These are phyloP conservation scores for Drosophila kuntzei DNA, from an alignment of 2,888 invertebrate species.

Conservation along the genomic window DNA sequence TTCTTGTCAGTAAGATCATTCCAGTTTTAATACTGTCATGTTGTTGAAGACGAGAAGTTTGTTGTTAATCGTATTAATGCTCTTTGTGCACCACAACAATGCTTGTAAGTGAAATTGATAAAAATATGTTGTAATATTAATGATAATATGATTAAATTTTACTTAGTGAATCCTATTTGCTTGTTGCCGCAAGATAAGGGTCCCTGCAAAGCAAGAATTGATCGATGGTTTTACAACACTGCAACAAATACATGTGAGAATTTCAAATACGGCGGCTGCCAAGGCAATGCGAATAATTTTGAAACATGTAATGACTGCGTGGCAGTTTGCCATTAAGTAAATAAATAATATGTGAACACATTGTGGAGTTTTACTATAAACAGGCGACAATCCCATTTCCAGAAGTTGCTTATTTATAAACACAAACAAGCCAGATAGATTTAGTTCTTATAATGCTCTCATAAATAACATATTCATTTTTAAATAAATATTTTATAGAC, in stretches of 20 bases:
- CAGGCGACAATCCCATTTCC: too few species aligned
- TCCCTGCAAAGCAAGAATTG: slow-evolving; percentile 14
- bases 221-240: slow-evolving; percentile 30
- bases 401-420: too few species aligned
- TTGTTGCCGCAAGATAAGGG: not conserved
- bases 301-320: slow-evolving; percentile 11
- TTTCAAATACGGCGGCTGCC: slow-evolving; percentile 34
- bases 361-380: too few species aligned
- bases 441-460: not conserved
- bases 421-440: not conserved
- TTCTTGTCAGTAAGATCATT: not conserved
- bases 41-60: not conserved
- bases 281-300: slow-evolving; percentile 35
- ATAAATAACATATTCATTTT: not conserved
- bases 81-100: not conserved
- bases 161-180: slow-evolving; percentile 12
- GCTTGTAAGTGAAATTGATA: not conserved
- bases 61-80: not conserved
- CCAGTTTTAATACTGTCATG: not conserved
- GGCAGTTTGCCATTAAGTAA: slow-evolving; percentile 9
- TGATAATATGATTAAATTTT: not conserved
- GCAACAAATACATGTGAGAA: slow-evolving; percentile 7
- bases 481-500: not conserved
- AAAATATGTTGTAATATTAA: not conserved
- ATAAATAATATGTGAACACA: not conserved